Conservation (phyloP, 2,113 vertebrate genomes). For the Parus major region DNA sequence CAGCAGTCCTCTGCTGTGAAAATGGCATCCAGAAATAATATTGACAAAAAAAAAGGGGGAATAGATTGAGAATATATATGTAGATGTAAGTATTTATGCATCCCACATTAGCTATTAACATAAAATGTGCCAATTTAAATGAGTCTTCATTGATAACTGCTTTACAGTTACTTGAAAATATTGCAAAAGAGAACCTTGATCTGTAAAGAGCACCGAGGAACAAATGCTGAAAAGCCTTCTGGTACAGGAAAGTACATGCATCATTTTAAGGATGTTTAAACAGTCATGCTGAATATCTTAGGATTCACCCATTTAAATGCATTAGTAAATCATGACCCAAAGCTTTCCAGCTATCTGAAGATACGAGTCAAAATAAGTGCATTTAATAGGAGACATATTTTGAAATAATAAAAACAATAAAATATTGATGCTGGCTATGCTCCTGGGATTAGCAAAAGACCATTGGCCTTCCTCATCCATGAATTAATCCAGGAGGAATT, state of each 20-base stretch:
- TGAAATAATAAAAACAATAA: background rate
- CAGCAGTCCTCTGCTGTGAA: background rate
- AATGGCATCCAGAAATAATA: background rate
- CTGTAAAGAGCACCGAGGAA: background rate
- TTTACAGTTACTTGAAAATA: background rate
- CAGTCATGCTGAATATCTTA: background rate
- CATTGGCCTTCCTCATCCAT: background rate
- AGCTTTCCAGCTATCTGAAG: background rate
- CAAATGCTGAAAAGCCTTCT: background rate
- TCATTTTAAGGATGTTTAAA: background rate
- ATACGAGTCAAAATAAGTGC: background rate
- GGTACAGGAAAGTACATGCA: background rate
- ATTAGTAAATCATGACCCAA: background rate
- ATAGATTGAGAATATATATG: background rate
- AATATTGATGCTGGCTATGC: background rate
- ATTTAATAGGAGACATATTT: background rate
- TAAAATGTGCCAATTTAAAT: background rate
- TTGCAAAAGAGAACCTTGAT: background rate
- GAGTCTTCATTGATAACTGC: background rate
- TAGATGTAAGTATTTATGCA: background rate
- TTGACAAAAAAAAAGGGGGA: background rate
- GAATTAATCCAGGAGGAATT: background rate
- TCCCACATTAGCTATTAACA: background rate
- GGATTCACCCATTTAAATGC: background rate
- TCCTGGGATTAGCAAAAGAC: background rate